These are phyloP conservation scores for Ammospiza caudacuta DNA, from an alignment of 2,113 vertebrate species.

Conservation along the genomic window DNA sequence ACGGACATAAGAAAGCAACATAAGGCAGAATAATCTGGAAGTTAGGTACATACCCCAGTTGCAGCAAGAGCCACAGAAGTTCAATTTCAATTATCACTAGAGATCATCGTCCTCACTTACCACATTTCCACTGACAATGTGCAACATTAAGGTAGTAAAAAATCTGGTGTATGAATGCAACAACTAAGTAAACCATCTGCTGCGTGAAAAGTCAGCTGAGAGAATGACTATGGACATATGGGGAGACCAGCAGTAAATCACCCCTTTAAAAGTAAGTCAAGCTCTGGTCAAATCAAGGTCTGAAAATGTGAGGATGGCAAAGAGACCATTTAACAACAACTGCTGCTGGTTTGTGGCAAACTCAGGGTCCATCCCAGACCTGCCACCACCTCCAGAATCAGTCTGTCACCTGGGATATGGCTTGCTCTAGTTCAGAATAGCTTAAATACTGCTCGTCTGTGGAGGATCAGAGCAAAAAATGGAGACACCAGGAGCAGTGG, in stretches of 20 bases:
- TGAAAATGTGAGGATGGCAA: background rate
- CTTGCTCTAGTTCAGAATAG: background rate
- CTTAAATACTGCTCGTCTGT: background rate
- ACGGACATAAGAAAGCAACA: background rate
- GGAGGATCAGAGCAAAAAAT: background rate
- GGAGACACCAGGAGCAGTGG: background rate
- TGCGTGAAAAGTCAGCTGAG: conserved; percentile 14
- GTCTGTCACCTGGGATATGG: background rate
- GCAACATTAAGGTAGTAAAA: conserved; percentile 54
- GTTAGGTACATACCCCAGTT: background rate
- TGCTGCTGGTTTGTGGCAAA: background rate
- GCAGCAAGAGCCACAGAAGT: conserved; percentile 17
- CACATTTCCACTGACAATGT: conserved; percentile 35
- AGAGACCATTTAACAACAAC: background rate
- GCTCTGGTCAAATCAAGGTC: background rate
- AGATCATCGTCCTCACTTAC: conserved; percentile 33
- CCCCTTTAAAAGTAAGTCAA: background rate
- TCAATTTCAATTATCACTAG: conserved; percentile 47
- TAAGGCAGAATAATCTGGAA: conserved; percentile 18
- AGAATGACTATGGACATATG: conserved; percentile 28
- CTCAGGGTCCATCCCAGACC: background rate
- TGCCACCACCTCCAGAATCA: background rate
- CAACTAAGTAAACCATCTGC: conserved; percentile 57
- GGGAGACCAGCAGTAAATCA: conserved; percentile 6
- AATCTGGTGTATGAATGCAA: conserved; percentile 3